Base-by-base conservation (phyloP, 2,113 vertebrate genomes). In the Morone chrysops region DNA sequence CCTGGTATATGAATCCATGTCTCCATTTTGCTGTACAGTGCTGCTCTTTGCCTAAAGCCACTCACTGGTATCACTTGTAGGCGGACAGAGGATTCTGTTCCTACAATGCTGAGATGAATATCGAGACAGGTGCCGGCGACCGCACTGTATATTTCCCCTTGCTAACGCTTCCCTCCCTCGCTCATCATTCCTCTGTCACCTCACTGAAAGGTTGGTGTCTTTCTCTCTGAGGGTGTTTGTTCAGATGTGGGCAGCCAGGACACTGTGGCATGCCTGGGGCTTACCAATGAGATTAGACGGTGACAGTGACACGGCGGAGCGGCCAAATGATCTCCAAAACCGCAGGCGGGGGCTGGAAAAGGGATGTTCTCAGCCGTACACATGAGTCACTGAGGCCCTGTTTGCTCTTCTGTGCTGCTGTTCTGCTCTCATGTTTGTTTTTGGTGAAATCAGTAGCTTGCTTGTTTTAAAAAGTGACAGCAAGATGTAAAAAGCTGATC, bases 201-300 rank as follows among this genome's bases (percentile, higher is more conserved):
- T 89, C 78, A 2, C 78, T 84, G 84, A 91, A 90, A 90, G 86
- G 82, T 84, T 84, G 77, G 68, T 59, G 89, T 87, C 70, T 90
- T 85, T 83, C 75, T 78, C 84, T 85, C 84, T 2, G 62, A 87
- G 85, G 84, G 62, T 82, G 88, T 90, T 89, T 90, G 86, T 71
- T 91, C 90, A 90, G 86, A 91, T 84, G 89, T 89, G 83, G 84
- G 88, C 88, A 89, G 82, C 82, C 78, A 65, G 90, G 91, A 91
- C 93, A 87, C 79, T 61, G 85, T 79, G 81, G 82, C 87, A 85
- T 77, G 91, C 91, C 90, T 84, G 83, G 83, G 90, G 88, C 91
- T 93, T 90, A 89, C 87, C 90, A 75, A 88, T 72, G 77, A 89
- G 89, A 93, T 92, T 90, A 92, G 88, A 88, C 80, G 70, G 79